A percentile compares a stretch with the other conserved stretches of the same genome.
These are phyloP conservation scores for Herpailurus yagouaroundi DNA, from an alignment of 2,113 vertebrate species.

Conservation along the genomic window DNA sequence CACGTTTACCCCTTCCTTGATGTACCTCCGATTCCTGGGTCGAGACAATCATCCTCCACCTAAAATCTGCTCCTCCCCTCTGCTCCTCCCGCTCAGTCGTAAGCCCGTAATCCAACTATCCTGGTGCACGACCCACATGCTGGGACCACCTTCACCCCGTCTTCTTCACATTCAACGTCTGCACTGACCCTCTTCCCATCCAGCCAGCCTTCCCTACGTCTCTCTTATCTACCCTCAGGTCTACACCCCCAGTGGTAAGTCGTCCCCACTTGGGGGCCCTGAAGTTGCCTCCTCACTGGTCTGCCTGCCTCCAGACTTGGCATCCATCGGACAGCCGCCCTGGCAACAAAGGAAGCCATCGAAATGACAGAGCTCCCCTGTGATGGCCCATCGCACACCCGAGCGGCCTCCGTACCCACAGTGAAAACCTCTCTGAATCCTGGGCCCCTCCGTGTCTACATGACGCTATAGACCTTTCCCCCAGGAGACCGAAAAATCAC, in stretches of 20 bases:
- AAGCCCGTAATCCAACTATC: rapidly evolving
- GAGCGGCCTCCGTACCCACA: not conserved
- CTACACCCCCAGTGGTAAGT: rapidly evolving
- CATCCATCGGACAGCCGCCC: not conserved
- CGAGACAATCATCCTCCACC: rapidly evolving
- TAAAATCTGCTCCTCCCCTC: not conserved
- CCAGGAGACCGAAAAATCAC: not conserved
- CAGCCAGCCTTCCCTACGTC: rapidly evolving
- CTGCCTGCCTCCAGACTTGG: not conserved
- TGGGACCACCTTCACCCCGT: rapidly evolving
- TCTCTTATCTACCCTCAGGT: not conserved
- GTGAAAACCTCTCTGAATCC: not conserved
- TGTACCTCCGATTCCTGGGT: rapidly evolving
- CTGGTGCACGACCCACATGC: no score
- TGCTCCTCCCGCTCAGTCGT: rapidly evolving
- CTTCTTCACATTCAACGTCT: rapidly evolving
- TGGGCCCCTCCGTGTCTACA: rapidly evolving
- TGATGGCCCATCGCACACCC: not conserved
- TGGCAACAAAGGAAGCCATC: not conserved
- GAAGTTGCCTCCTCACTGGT: no score
- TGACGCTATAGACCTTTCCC: rapidly evolving
- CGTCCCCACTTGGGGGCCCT: no score
- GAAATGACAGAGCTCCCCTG: no score
- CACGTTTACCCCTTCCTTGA: rapidly evolving
- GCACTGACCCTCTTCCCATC: rapidly evolving